These are phyloP conservation scores for Eidolon helvum DNA, from an alignment of 2,113 vertebrate species.

Conservation along the genomic window DNA sequence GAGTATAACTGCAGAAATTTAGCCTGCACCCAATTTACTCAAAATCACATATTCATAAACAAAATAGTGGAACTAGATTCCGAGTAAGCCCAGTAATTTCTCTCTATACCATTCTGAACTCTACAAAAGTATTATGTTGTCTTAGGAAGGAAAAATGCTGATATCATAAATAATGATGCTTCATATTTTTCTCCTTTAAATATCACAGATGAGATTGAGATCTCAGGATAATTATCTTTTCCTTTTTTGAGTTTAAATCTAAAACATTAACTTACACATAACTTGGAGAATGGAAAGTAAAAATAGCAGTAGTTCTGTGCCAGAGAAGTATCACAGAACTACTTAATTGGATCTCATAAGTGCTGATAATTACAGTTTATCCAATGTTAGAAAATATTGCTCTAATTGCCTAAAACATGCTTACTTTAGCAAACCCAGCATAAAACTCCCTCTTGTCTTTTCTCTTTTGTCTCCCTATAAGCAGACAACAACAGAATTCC, in stretches of 20 bases:
- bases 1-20: background rate
- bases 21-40: background rate
- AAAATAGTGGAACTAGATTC: background rate
- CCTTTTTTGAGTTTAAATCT: background rate
- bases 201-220: background rate
- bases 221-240: background rate
- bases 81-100: background rate
- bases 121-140: background rate
- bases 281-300: background rate
- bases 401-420: constrained; percentile 9
- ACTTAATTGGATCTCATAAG: background rate
- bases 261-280: background rate
- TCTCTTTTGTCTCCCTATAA: background rate
- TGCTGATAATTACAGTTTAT: background rate
- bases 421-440: background rate
- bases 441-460: background rate
- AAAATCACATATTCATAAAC: background rate
- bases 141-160: background rate
- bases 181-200: background rate
- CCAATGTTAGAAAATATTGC: background rate
- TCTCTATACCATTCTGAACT: background rate
- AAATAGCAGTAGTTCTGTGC: background rate
- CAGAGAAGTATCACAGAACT: background rate
- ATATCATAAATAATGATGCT: background rate
- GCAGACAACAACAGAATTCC: background rate